Base-by-base conservation (phyloP, 2,797 vertebrate species). In the Anguilla pacifica region DNA sequence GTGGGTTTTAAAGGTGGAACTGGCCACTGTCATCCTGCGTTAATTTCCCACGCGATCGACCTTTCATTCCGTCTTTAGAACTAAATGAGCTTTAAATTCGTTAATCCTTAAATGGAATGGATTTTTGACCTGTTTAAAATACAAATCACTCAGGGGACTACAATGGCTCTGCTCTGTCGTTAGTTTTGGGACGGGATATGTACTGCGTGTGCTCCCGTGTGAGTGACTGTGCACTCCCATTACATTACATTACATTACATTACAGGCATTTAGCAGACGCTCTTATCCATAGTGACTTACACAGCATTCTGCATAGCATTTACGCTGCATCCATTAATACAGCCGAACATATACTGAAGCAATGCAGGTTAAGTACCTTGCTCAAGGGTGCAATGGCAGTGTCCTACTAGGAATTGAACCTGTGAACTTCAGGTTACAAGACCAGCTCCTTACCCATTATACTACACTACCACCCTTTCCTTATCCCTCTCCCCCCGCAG, bases 401-500 rank as follows among this genome's bases (percentile, higher is more conserved):
- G 43, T 46, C 43, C 43, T 46, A 46, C 43, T 46, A 46, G 43
- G 43, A 46, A 46, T 46, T 46, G 43, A 46, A 46, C 43, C 43
- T 46, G 43, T 46, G 43, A 46, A 46, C 43, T 46, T 46, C 43
- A 46, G 43, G 43, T 46, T 46, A 46, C 43, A 46, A 46, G 43
- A 46, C 43, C 43, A 46, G 43, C 0, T 46, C 43, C 43, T 46
- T 46, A 46, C 43, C 43, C 43, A 46, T 46, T 46, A 46, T 46
- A 46, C 43, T 64, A 22, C 22, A 6, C 5, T 19, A 1, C 25
- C 25, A 6, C 61, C 61, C 22, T 22, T 59, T 5, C 67, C 51
- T 17, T 28, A 22, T 39, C 84, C 17, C 28, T 77, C 77, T 39
- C 74, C 0, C 0, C 0, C 43, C 83, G 1, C 94, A 99, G 98